These are phyloP conservation scores for Stichopus horrens DNA, from an alignment of 53 echinoderm and acorn worm species.

Conservation along the genomic window DNA sequence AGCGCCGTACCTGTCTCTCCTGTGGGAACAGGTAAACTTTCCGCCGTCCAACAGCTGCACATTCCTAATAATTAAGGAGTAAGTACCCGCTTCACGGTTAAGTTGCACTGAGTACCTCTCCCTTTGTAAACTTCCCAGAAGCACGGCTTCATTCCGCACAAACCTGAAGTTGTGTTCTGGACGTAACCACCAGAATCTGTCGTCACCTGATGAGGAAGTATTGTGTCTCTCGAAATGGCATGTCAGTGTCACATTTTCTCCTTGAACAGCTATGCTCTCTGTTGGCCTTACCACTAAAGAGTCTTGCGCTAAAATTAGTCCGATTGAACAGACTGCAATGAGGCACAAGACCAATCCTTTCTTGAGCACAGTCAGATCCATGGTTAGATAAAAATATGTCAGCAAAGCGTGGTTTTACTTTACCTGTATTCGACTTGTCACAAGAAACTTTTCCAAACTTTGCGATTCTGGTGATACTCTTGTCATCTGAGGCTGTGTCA, in stretches of 20 bases:
- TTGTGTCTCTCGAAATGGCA: constrained; percentile 34
- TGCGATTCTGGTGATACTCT: too few species aligned
- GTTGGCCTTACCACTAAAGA: constrained; percentile 54
- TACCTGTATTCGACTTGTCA: too few species aligned
- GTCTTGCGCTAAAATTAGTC: neutral
- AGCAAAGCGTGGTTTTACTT: too few species aligned
- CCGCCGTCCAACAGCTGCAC: constrained; percentile 71
- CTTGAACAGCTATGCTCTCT: constrained; percentile 69
- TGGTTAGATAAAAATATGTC: too few species aligned
- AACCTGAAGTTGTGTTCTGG: constrained; percentile 66
- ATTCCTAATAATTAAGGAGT: constrained; percentile 68
- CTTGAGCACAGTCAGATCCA: too few species aligned
- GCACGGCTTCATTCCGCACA: constrained; percentile 74
- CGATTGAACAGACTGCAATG: neutral
- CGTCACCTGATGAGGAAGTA: constrained; percentile 42
- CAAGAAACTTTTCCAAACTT: too few species aligned
- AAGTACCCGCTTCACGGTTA: constrained; percentile 66
- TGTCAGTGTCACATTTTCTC: constrained; percentile 62
- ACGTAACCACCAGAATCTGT: constrained; percentile 84
- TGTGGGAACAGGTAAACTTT: constrained; percentile 74
- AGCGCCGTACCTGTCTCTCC: constrained; percentile 46
- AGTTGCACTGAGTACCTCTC: constrained; percentile 62
- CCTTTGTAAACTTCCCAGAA: constrained; percentile 50
- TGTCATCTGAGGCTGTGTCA: too few species aligned
- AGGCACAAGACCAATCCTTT: neutral